Evolutionary conservation across 2,113 vertebrate species (phyloP), one percentile per base, ranked within the genome.

Genomic region (Formicarius rufipectus): DNA sequence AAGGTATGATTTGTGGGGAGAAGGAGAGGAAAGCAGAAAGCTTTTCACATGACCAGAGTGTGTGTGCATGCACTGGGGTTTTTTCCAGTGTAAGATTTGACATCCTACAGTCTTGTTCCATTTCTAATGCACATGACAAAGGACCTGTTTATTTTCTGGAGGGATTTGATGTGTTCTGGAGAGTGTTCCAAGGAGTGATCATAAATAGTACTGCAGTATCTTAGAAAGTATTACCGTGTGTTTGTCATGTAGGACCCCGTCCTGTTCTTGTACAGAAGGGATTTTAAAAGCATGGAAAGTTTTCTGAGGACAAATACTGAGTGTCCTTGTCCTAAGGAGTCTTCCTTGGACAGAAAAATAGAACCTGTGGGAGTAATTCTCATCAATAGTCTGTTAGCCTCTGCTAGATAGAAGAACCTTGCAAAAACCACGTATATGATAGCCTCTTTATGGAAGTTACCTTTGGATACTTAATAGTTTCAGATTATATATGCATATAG

Each of bases 91-190:
- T 84, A 49, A 86, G 13, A 6, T 86, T 19, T 93, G 85, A 13
- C 4, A 40, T 44, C 8, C 15, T 50, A 62, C 25, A 45, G n/a
- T 85, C 37, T 85, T 33, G 10, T 75, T 71, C n/a, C 5, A 16
- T 67, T 94, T 69, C 39, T 87, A 42, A 79, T 76, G 33, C 68
- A 53, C 0, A 1, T 45, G 31, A 50, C 25, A 79, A 82, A 39
- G 62, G 6, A 35, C 14, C 5, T 76, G 14, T 47, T 87, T 87
- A 15, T 68, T 94, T 94, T 90, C 33, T 92, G 37, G 85, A 85
- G 45, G 10, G 15, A 49, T 83, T 79, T 64, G 13, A 19, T 69
- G 10, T 85, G 14, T 68, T 75, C 47, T 72, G 30, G 28, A 87
- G 25, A 78, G 42, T n/a, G 27, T 86, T 87, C 19, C 44, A 58